A percentile compares a stretch with the other conserved stretches of the same genome.
Conservation (phyloP, 2,113 vertebrate genomes). For the Seriola aureovittata region DNA sequence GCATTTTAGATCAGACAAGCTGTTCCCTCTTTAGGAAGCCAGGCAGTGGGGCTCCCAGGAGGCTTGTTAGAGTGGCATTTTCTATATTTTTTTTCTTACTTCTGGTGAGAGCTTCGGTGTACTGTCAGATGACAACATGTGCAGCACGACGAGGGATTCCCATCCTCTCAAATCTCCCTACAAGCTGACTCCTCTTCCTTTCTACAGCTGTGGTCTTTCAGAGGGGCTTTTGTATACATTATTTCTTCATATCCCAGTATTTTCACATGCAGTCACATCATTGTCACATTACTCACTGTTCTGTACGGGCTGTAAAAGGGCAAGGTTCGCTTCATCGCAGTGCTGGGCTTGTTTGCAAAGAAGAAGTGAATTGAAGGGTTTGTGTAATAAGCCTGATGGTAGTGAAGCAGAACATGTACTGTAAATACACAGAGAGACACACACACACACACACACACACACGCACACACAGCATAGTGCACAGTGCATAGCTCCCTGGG, state of each 20-base stretch:
- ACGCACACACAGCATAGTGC: slow-evolving; percentile 24
- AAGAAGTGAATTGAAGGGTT: slow-evolving; percentile 36
- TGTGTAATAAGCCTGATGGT: slow-evolving; percentile 62
- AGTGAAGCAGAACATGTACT: slow-evolving; percentile 62
- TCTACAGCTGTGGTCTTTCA: slow-evolving; percentile 3
- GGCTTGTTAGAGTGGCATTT: slow-evolving; percentile 80
- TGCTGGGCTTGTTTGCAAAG: slow-evolving; percentile 61
- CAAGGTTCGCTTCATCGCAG: slow-evolving; percentile 50
- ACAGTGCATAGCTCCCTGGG: slow-evolving; percentile 25
- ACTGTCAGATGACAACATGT: slow-evolving; percentile 55
- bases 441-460: no score
- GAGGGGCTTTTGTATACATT: background rate
- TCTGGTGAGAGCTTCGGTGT: slow-evolving; percentile 38
- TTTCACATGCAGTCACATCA: slow-evolving; percentile 23
- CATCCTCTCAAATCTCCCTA: slow-evolving; percentile 27
- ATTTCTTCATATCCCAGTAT: background rate
- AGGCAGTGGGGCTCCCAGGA: slow-evolving; percentile 62
- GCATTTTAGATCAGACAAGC: slow-evolving; percentile 71
- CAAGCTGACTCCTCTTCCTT: background rate
- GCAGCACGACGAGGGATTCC: slow-evolving; percentile 58
- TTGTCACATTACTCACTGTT: slow-evolving; percentile 5
- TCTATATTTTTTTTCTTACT: slow-evolving; percentile 46
- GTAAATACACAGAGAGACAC: slow-evolving; percentile 54
- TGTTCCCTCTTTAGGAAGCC: slow-evolving; percentile 65
- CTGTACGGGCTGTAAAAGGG: slow-evolving; percentile 34